These are phyloP conservation scores for Germaria angustata DNA, from an alignment of 2,888 invertebrate species.

Conservation along the genomic window DNA sequence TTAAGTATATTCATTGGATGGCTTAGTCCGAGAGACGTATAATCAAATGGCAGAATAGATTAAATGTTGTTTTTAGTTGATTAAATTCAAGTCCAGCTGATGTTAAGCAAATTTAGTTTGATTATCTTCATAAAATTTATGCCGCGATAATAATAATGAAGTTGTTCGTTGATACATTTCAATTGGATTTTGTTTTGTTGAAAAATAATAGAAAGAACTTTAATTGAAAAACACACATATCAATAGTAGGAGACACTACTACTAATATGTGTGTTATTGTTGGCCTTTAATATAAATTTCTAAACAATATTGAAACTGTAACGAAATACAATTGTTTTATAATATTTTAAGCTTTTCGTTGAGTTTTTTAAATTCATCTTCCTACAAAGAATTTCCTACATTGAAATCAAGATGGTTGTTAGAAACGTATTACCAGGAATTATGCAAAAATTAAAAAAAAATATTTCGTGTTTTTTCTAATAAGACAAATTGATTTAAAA, in stretches of 20 bases:
- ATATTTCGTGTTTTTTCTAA: too few relatives aligned
- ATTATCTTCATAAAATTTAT: not conserved
- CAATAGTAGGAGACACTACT: too few relatives aligned
- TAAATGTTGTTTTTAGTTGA: not conserved
- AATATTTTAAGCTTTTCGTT: not conserved
- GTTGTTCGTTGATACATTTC: not conserved
- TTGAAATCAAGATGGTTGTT: not conserved
- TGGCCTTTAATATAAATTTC: too few relatives aligned
- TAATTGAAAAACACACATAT: too few relatives aligned
- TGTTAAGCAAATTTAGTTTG: not conserved
- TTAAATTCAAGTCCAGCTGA: slow-evolving; percentile 1
- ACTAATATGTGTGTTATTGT: too few relatives aligned
- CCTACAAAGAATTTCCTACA: too few relatives aligned
- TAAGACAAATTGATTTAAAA: too few relatives aligned
- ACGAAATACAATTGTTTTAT: not conserved
- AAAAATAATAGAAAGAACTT: slow-evolving; percentile 15
- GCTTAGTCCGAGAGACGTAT: not conserved
- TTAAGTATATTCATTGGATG: slow-evolving; percentile 4
- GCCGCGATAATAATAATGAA: not conserved
- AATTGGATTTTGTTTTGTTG: not conserved
- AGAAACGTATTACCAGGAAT: too few relatives aligned
- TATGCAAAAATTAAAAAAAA: too few relatives aligned
- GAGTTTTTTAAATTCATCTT: not conserved
- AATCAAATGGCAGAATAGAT: not conserved
- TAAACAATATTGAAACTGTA: not conserved